Percentiles rank a stretch among this genome's conserved stretches.
Conservation (phyloP, 1,140 invertebrate genomes). For the Zaprionus nigranus region DNA sequence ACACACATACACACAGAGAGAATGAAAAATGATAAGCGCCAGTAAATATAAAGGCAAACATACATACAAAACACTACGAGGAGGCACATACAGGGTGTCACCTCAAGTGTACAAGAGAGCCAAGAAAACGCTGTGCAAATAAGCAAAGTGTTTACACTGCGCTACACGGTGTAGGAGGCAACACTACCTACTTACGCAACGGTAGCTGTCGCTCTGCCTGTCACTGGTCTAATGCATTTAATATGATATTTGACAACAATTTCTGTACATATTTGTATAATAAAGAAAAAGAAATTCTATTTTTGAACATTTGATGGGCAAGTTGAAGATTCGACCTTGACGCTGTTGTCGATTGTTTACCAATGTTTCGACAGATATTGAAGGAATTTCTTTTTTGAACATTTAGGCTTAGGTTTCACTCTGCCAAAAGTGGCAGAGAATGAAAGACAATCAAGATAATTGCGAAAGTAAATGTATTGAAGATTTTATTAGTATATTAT, state of each 20-base stretch:
- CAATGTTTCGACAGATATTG: background rate
- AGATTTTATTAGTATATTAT: too few species aligned
- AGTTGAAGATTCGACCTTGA: conserved; percentile 6
- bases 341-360: background rate
- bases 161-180: background rate
- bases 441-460: background rate
- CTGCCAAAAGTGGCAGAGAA: background rate
- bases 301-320: background rate
- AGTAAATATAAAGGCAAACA: conserved; percentile 40
- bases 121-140: conserved; percentile 1
- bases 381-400: background rate
- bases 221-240: background rate
- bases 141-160: background rate
- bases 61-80: conserved; percentile 4
- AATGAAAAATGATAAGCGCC: conserved; percentile 73
- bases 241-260: conserved; percentile 4
- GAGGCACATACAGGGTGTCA: conserved; percentile 57
- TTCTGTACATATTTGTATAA: background rate
- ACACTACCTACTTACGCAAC: background rate
- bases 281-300: conserved; percentile 2
- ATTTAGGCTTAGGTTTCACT: background rate
- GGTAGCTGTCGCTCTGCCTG: background rate
- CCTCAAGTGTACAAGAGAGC: background rate
- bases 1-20: conserved; percentile 16
- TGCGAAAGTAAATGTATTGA: too few species aligned